Base-by-base conservation (phyloP, 2,797 vertebrate species). In the Salarias fasciatus region DNA sequence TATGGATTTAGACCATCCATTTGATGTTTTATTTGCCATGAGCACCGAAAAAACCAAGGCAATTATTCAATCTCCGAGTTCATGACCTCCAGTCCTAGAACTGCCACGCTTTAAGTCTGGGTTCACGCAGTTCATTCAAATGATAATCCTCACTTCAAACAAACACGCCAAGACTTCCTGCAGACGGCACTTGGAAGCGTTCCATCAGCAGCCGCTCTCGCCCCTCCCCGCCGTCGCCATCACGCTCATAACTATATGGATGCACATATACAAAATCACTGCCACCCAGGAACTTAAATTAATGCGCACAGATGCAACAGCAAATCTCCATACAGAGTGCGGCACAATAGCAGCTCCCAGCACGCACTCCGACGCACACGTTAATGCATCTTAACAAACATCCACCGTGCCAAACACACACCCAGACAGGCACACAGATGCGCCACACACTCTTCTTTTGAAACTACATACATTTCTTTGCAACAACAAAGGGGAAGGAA, bases 101-200 rank as follows among this genome's bases (percentile, higher is more conserved):
- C 12, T 43, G 52, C 60, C 51, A 49, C 6, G 9, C 40, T 72
- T 78, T 43, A 60, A 71, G 40, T 80, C 53, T 3, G 73, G 57
- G 56, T 84, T 86, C 55, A 72, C n/a, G 46, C 45, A 70, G 62
- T 85, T 82, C 65, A 77, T 75, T 73, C 65, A 75, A 71, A 83
- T 76, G 43, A 72, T 74, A 80, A 85, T 74, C 53, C 56, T 76
- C 51, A 58, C 71, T 77, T 87, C 62, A 86, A 82, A 84, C 49
- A 83, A 72, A 76, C 69, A 74, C 48, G 58, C 43, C 18, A 64
- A 31, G 48, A 49, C 63, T 69, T 68, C 61, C 55, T 40, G 48
- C 51, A 75, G 55, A 71, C 45, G 56, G 37, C 41, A 54, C 47
- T 74, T 69, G 53, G 57, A 63, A 74, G 61, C 60, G 61, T 71